Base-by-base conservation (phyloP, 2,113 vertebrate species). In the Indicator indicator region DNA sequence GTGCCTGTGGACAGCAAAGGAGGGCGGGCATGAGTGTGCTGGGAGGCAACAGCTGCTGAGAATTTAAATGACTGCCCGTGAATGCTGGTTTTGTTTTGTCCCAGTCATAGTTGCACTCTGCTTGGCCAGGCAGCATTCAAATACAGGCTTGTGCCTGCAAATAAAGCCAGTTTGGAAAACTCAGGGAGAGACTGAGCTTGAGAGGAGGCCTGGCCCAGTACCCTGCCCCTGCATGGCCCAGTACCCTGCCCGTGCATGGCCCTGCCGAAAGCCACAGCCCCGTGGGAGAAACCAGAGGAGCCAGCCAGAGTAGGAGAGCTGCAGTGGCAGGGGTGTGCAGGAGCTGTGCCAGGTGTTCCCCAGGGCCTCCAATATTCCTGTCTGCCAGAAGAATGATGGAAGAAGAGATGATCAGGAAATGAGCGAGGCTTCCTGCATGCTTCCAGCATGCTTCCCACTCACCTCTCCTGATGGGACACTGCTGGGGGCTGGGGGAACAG, bases 61-160 rank as follows among this genome's bases (percentile, higher is more conserved):
- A 96, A 96, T 96, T 81, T 95, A 28, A 93, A 93, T 96, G 91
- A 95, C 46, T 0, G 1, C 24, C 65, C 0, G 0, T 95, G 93
- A 97, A 96, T 96, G 91, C 76, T 42, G 90, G 91, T 52, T 95
- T 95, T 95, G 94, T 95, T 95, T 59, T 26, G 76, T 69, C 91
- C 88, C 94, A 50, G 94, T 63, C 58, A 0, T 0, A 30, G 75
- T 73, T 52, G 30, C 7, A 6, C 56, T 40, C 68, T 33, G 59
- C 67, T 86, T 23, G 0, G 64, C 40, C 84, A n/a, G 83, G 69
- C 88, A 38, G 91, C 50, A 46, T 88, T 84, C 33, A 88, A 58
- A 79, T 13, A 30, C 44, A 7, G 85, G 58, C 46, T 91, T 1
- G 5, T 0, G 24, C 50, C 64, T 56, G 75, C 16, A 11, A 42